These are phyloP conservation scores for Desmophyllum pertusum DNA, from an alignment of 92 coral and sea anemone genomes.

Conservation along the genomic window DNA sequence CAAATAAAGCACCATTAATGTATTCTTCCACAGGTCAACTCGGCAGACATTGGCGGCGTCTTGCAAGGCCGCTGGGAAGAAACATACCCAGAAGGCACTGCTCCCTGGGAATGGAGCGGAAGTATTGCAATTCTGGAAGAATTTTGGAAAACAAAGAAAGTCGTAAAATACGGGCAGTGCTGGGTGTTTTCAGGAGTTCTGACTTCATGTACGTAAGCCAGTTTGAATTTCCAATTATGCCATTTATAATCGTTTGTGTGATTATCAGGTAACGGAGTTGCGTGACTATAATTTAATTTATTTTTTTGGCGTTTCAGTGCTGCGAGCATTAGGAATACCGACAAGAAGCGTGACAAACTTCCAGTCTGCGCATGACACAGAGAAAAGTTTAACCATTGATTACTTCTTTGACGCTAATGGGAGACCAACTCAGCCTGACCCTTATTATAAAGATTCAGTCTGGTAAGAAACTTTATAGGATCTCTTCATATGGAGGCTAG, in stretches of 20 bases:
- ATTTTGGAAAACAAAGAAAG: constrained; percentile 19
- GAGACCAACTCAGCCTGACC: background rate
- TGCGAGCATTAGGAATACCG: constrained; percentile 73
- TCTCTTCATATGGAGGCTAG: too few species aligned
- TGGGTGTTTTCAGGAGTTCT: constrained; percentile 95
- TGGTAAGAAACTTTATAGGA: constrained; percentile 34
- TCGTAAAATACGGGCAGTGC: constrained; percentile 48
- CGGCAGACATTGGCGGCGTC: constrained; percentile 26
- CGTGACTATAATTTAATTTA: too few species aligned
- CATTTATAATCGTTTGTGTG: too few species aligned
- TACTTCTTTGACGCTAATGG: constrained; percentile 49
- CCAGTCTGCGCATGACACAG: constrained; percentile 68
- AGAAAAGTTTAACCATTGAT: constrained; percentile 65
- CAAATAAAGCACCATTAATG: too few species aligned
- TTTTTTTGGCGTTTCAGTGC: constrained; percentile 21
- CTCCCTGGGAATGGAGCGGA: constrained; percentile 33
- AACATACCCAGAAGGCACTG: background rate
- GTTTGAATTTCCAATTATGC: background rate
- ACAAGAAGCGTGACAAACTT: constrained; percentile 75
- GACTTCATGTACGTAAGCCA: constrained; percentile 37
- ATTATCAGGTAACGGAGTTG: too few species aligned
- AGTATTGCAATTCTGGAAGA: constrained; percentile 40
- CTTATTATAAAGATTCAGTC: constrained; percentile 33
- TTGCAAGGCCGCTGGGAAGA: constrained; percentile 33
- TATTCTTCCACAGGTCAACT: constrained; percentile 43